phyloP scores from a whole-genome alignment of 2,888 invertebrate species.

The Synergus laeviventris region DNA sequence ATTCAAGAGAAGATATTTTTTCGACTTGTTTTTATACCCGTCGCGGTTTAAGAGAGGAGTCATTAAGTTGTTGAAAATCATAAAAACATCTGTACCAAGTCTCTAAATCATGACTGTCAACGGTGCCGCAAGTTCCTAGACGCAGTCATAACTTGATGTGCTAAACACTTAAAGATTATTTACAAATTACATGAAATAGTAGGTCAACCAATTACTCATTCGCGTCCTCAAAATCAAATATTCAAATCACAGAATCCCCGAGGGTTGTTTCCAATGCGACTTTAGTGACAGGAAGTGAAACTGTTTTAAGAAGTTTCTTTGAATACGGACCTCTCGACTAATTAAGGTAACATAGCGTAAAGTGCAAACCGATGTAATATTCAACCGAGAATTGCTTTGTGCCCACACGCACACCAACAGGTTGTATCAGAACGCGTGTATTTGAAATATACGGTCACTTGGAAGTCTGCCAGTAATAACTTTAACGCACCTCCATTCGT shows the following conservation, averaged over 20 bases:
- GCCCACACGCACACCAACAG: constrained; percentile 41
- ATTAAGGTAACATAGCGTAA: constrained; percentile 24
- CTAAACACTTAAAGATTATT: constrained; percentile 2
- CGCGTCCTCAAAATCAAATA: not conserved
- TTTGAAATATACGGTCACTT: constrained; percentile 53
- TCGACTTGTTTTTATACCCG: not conserved
- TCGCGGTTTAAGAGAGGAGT: not conserved
- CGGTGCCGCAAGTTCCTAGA: not conserved
- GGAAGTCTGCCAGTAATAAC: constrained; percentile 54
- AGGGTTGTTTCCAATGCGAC: not conserved
- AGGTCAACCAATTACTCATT: not conserved
- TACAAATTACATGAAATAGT: not conserved
- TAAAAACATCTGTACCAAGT: not conserved
- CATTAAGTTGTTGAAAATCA: not conserved
- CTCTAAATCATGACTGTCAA: constrained; percentile 8
- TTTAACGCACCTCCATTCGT: constrained; percentile 24
- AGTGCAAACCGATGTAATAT: constrained; percentile 56
- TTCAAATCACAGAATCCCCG: not conserved
- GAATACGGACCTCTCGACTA: not conserved
- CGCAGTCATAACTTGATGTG: not conserved
- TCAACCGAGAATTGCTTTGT: constrained; percentile 42
- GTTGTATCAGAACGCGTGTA: constrained; percentile 45
- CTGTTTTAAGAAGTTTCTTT: constrained; percentile 5
- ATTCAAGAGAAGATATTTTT: not conserved
- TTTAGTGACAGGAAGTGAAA: constrained; percentile 17